A percentile compares a stretch with the other conserved stretches of the same genome.
phyloP scores from a whole-genome alignment of 1,140 invertebrate species.

The Temnothorax longispinosus region DNA sequence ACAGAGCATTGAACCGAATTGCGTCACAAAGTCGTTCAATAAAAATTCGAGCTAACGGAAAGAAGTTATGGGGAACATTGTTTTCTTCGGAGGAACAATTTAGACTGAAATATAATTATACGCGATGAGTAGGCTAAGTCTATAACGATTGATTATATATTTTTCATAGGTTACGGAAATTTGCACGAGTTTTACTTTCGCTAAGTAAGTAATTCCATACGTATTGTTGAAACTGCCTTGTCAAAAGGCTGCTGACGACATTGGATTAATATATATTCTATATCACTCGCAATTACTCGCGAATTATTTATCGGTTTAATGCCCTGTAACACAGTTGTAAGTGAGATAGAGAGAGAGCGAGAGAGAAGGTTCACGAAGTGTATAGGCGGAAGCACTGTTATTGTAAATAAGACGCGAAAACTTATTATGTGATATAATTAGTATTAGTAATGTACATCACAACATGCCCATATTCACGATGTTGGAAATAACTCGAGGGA shows the following conservation, averaged over 20 bases:
- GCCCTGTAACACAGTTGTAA: conserved; percentile 4
- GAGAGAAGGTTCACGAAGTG: neutral
- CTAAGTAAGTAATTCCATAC: conserved; percentile 10
- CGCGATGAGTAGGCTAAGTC: conserved; percentile 34
- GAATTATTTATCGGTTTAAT: conserved; percentile 47
- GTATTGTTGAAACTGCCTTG: neutral
- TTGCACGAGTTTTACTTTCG: conserved; percentile 22
- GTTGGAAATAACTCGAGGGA: conserved; percentile 36
- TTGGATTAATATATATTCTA: conserved; percentile 1
- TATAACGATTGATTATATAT: conserved; percentile 40
- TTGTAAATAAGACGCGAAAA: conserved; percentile 59
- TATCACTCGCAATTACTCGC: neutral
- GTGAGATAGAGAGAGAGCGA: neutral
- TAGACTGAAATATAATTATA: conserved; percentile 62
- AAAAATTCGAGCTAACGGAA: neutral
- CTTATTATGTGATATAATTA: conserved; percentile 64
- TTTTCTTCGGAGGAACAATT: conserved; percentile 43
- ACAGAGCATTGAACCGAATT: conserved; percentile 34
- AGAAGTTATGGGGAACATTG: neutral
- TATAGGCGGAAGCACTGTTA: conserved; percentile 39
- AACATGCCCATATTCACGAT: conserved; percentile 46
- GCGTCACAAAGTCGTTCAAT: neutral
- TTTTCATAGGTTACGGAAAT: conserved; percentile 32
- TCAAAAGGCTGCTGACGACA: neutral
- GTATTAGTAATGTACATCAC: conserved; percentile 51